Evolutionary conservation across 2,113 vertebrate genomes (phyloP), one percentile per base, ranked within the genome.

Genomic region (Spea multiplicata): DNA sequence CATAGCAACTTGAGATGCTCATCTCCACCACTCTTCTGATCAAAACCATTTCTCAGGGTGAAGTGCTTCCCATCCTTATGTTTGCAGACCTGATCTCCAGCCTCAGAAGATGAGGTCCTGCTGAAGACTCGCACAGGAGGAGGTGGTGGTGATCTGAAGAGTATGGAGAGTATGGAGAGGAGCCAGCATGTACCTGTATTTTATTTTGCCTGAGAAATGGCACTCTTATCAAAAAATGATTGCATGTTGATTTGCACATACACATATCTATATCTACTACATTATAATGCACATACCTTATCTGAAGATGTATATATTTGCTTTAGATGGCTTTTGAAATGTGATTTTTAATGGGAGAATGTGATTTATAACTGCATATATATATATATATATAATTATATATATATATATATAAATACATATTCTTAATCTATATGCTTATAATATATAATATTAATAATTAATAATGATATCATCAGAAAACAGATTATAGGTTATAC

Each of bases 1-100:
- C 71, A 80, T 80, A 17, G 59, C 52, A 80, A 80, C 78, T 44
- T 61, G 47, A 67, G 71, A 80, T 80, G 78, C 78, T 74, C 71
- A 73, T 74, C 78, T 80, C 71, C 53, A 59, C 67, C 66, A 68
- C 53, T 74, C 78, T 68, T 62, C 64, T 80, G 78, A 73, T 74
- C 30, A 46, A 73, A 61, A 70, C 62, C 44, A 7, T 77, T 59
- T 70, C 47, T 67, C 44, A 52, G 64, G 71, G 67, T 74, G 59
- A 80, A 80, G 78, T 68, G 78, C 8, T 80, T 61, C 71, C 78
- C 70, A 48, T 80, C 65, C 47, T 49, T 47, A 50, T 80, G 78
- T 74, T 74, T 73, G 71, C 78, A 80, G 74, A 80, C 71, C 78
- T 68, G 9, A 74, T 59, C 57, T 73, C 64, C 61, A 59, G 49